Evolutionary conservation across 2,888 invertebrate genomes (phyloP).

Genomic region (Neoascia interrupta): DNA sequence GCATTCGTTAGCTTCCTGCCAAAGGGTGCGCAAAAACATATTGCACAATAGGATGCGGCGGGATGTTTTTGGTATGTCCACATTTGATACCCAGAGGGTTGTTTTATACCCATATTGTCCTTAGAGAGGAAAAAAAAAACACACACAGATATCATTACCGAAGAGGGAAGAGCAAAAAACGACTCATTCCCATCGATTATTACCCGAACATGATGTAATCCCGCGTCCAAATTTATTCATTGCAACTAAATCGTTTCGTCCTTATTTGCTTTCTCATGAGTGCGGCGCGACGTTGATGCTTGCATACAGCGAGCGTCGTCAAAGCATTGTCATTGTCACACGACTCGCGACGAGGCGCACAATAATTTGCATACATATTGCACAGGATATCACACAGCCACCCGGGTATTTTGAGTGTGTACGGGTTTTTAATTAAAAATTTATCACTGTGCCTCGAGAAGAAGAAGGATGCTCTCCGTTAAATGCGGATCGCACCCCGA

Average conservation of each 20-base stretch:
- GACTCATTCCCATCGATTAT: slow-evolving; percentile 48
- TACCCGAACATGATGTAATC: slow-evolving; percentile 60
- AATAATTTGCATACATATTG: slow-evolving; percentile 68
- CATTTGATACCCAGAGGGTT: slow-evolving; percentile 54
- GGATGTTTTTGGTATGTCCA: slow-evolving; percentile 58
- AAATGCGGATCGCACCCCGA: slow-evolving; percentile 40
- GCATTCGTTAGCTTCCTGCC: slow-evolving; percentile 24
- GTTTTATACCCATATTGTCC: neutral
- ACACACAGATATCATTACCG: slow-evolving; percentile 14
- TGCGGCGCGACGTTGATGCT: slow-evolving; percentile 10
- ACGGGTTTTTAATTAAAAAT: slow-evolving; percentile 67
- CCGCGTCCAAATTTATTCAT: slow-evolving; percentile 59
- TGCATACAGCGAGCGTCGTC: neutral
- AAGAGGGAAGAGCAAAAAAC: slow-evolving; percentile 16
- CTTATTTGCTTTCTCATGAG: slow-evolving; percentile 65
- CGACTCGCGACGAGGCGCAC: slow-evolving; percentile 50
- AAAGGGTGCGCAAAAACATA: slow-evolving; percentile 54
- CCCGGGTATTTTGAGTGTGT: slow-evolving; percentile 20
- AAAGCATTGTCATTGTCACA: slow-evolving; percentile 62
- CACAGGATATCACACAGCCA: slow-evolving; percentile 42
- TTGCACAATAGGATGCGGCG: slow-evolving; percentile 57
- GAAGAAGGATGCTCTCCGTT: neutral
- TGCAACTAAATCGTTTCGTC: slow-evolving; percentile 52
- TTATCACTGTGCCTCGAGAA: slow-evolving; percentile 50
- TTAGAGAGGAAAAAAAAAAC: slow-evolving; percentile 7